Base-by-base conservation (phyloP, 1,140 invertebrate genomes). In the Odontomachus brunneus region DNA sequence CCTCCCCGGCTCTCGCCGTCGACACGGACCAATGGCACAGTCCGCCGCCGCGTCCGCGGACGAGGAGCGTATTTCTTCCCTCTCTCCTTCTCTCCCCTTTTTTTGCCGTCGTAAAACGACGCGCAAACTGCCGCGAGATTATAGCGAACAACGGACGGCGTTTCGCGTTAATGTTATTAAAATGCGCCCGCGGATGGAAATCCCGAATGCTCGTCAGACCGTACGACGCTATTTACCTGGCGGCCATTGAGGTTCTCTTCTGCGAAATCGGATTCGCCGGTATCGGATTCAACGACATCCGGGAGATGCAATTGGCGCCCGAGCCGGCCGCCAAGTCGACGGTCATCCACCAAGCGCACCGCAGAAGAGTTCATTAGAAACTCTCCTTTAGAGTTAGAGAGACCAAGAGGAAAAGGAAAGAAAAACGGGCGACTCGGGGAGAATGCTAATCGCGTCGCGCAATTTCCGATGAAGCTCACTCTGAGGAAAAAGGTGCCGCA, bases 81-180 rank as follows among this genome's bases (percentile, higher is more conserved):
- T 22, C 24, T 5, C 33, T 60, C 22, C 65, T 73, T 65, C 62
- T 62, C 29, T 29, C 22, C 59, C 2, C 66, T 87, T 60, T 62
- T 69, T 57, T 55, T 33, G 5, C n/a, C 33, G 53, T 29, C 65
- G 22, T 60, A 59, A 83, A 73, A 60, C 57, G 44, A 78, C 81
- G 74, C 55, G 67, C 82, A 66, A 76, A 51, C 63, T 67, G 29
- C 49, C 33, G 26, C 67, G 83, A 73, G 84, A 88, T 88, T 86
- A 81, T 81, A 83, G 65, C 72, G 83, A 51, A 90, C 83, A 87
- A 87, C 83, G 57, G 75, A 90, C 90, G 88, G 86, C 89, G 85
- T 82, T 83, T 82, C 82, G 74, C 67, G 85, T 60, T 91, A 90
- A 91, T 91, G 89, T 91, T 92, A 92, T 92, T 92, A 92, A 92